Evolutionary conservation across 2,113 vertebrate genomes (phyloP).

Genomic region (Tychaedon coryphoeus): DNA sequence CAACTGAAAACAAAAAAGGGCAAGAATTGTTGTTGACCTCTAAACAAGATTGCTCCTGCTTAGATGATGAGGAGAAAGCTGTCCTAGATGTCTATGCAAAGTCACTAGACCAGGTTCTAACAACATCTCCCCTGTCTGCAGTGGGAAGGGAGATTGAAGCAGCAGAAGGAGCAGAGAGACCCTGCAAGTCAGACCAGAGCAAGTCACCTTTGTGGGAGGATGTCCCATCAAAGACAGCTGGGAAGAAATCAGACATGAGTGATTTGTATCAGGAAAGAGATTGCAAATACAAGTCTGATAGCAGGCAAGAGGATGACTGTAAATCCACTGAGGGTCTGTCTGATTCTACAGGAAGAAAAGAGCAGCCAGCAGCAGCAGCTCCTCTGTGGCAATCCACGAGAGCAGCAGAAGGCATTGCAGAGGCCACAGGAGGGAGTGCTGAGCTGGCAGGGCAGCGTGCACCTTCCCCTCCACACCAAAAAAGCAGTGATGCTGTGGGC

Average conservation of each 20-base stretch:
- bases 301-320: background rate
- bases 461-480: background rate
- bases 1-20: background rate
- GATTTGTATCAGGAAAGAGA: background rate
- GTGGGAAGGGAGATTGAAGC: background rate
- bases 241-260: background rate
- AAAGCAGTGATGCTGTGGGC: background rate
- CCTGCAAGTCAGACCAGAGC: background rate
- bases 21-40: background rate
- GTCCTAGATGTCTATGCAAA: constrained; percentile 13
- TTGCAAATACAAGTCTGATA: background rate
- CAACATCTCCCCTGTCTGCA: background rate
- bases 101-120: background rate
- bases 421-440: background rate
- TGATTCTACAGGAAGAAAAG: background rate
- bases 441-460: background rate
- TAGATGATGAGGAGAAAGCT: constrained; percentile 15
- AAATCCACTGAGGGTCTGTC: background rate
- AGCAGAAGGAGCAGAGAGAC: background rate
- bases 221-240: background rate
- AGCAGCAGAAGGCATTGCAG: background rate
- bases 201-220: background rate
- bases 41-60: background rate
- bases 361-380: background rate
- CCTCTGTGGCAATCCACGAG: background rate